A percentile compares a stretch with the other conserved stretches of the same genome.
Conservation (phyloP, 1,140 invertebrate genomes). For the Formica selysi region DNA sequence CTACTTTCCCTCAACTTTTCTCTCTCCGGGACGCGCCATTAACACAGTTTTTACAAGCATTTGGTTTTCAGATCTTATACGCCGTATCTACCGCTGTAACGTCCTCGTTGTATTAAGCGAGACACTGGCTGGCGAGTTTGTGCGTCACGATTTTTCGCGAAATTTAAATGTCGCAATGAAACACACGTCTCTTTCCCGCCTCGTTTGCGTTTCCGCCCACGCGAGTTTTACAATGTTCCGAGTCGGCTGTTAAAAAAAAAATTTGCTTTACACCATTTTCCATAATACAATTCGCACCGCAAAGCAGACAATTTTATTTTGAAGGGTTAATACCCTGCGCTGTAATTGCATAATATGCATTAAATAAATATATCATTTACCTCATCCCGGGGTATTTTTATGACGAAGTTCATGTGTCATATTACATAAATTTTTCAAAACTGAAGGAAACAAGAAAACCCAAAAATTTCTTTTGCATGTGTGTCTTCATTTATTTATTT, state of each 20-base stretch:
- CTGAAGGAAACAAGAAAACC: neutral
- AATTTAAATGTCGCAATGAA: constrained; percentile 61
- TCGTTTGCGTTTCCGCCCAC: constrained; percentile 34
- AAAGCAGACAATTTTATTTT: constrained; percentile 47
- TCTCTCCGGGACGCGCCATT: constrained; percentile 40
- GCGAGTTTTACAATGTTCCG: constrained; percentile 43
- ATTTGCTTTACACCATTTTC: constrained; percentile 52
- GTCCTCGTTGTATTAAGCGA: constrained; percentile 44
- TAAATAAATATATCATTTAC: constrained; percentile 45
- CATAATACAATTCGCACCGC: constrained; percentile 34
- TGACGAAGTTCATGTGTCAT: constrained; percentile 11
- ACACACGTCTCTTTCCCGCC: constrained; percentile 49
- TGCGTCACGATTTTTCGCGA: constrained; percentile 54
- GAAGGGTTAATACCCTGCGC: constrained; percentile 23
- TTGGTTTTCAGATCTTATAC: constrained; percentile 55
- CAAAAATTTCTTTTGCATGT: neutral
- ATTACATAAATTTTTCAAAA: neutral
- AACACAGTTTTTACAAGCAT: constrained; percentile 64
- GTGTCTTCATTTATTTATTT: no score
- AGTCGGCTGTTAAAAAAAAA: constrained; percentile 35
- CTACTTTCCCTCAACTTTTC: constrained; percentile 46
- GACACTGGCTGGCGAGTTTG: constrained; percentile 23
- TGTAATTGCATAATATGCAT: constrained; percentile 34
- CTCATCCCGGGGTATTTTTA: constrained; percentile 15
- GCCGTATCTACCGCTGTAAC: constrained; percentile 29